These are phyloP conservation scores for Neodiprion lecontei DNA, from an alignment of 1,140 invertebrate genomes.

Conservation along the genomic window DNA sequence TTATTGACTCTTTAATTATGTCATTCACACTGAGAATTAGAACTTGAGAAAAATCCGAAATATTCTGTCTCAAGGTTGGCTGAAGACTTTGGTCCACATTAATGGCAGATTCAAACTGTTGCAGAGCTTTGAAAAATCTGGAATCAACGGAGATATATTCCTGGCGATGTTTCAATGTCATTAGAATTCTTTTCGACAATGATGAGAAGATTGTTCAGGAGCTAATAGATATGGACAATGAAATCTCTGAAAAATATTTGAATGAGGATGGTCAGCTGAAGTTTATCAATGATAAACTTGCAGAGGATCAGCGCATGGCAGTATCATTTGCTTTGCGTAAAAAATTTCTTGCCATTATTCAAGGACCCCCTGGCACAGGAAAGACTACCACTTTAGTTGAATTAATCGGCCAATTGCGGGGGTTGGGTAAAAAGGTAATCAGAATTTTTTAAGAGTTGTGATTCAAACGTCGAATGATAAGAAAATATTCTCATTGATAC, in stretches of 20 bases:
- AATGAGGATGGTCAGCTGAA: conserved; percentile 31
- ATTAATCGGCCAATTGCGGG: conserved; percentile 64
- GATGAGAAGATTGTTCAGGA: conserved; percentile 24
- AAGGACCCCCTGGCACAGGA: conserved; percentile 64
- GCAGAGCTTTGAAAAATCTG: conserved; percentile 39
- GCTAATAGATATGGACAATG: conserved; percentile 33
- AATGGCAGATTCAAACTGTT: conserved; percentile 16
- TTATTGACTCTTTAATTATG: background rate
- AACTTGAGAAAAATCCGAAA: too few species aligned
- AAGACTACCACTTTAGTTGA: conserved; percentile 73
- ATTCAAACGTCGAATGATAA: conserved; percentile 8
- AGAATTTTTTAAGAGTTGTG: background rate
- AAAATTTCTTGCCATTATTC: conserved; percentile 56
- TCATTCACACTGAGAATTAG: background rate
- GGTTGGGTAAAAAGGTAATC: conserved; percentile 61
- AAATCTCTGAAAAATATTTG: conserved; percentile 32
- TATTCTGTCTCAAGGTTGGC: too few species aligned
- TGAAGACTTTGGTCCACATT: background rate
- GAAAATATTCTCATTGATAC: background rate
- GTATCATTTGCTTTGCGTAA: conserved; percentile 66
- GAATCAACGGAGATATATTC: conserved; percentile 36
- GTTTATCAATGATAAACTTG: conserved; percentile 56
- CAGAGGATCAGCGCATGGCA: conserved; percentile 65
- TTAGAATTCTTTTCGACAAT: conserved; percentile 37
- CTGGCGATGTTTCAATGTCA: conserved; percentile 31